These are phyloP conservation scores for Lepisosteus oculatus DNA, from an alignment of 2,113 vertebrate species.

Conservation along the genomic window DNA sequence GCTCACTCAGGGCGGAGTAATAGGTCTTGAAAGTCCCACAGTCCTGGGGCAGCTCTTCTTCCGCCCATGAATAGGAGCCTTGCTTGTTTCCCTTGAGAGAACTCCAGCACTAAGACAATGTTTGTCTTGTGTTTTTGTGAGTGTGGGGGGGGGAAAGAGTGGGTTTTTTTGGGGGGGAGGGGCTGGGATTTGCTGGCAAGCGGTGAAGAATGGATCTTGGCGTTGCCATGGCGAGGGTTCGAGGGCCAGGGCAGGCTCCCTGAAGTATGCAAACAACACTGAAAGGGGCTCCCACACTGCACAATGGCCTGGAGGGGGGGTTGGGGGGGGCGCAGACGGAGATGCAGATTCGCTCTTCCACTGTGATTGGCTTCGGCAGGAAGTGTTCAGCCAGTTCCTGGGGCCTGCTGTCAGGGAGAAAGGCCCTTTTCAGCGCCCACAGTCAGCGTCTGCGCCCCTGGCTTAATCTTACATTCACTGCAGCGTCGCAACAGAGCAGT, in stretches of 20 bases:
- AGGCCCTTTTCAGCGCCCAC: conserved; percentile 7
- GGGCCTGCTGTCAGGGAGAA: conserved; percentile 23
- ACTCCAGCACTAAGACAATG: conserved; percentile 54
- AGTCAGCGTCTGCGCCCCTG: conserved; percentile 6
- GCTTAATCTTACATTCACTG: conserved; percentile 27
- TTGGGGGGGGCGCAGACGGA: not conserved
- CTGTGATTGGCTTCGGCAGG: conserved; percentile 20
- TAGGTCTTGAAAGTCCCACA: conserved; percentile 57
- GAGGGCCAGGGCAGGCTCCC: conserved; percentile 43
- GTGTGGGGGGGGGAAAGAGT: conserved; percentile 42
- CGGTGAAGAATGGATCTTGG: conserved; percentile 22
- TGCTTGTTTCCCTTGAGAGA: conserved; percentile 31
- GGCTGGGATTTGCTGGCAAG: conserved; percentile 26
- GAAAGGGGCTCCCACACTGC: conserved; percentile 20
- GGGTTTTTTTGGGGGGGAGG: conserved; percentile 21
- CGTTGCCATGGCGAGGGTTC: conserved; percentile 51
- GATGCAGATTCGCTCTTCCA: not conserved
- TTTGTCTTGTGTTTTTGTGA: conserved; percentile 66
- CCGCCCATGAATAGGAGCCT: conserved; percentile 24
- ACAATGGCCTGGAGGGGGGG: conserved; percentile 9
- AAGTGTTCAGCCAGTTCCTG: conserved; percentile 24
- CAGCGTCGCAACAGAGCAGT: not conserved
- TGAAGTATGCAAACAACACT: conserved; percentile 38
- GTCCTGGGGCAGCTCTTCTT: not conserved
- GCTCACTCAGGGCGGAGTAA: conserved; percentile 53